Base-by-base conservation (phyloP, 2,888 invertebrate genomes). In the Drosophila trichaetosa region DNA sequence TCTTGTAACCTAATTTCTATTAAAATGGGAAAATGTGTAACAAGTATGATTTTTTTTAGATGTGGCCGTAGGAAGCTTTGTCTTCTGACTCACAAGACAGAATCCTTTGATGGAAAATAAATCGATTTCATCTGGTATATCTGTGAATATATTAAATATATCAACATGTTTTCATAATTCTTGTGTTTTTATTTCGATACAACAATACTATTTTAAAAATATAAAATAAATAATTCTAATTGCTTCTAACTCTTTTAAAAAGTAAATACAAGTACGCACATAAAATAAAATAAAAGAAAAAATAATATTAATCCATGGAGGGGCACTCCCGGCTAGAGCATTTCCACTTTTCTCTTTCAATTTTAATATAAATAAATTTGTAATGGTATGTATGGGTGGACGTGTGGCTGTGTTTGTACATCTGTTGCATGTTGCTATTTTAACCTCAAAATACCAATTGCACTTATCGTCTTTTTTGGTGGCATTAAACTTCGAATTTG, bases 321-420 rank as follows among this genome's bases (percentile, higher is more conserved):
- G n/a, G 21, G 3, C 16, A 51, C 5, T 24, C 7, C 13, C 11
- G 10, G 21, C 11, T 16, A 29, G 10, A 29, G 21, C 24, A 8
- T 49, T 16, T 11, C 11, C 18, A 8, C 24, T 21, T 60, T 71
- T 69, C 59, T 63, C 60, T 81, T 68, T 70, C 56, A 69, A 80
- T 77, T 83, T 66, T 62, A 68, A 67, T 77, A 68, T 36, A 67
- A 74, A 74, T 77, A 52, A 52, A 56, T 70, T 65, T 42, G 31
- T 18, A 29, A 48, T 38, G 6, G 36, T 52, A n/a, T 51, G 18
- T 29, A 36, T 40, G 38, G 38, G 13, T 42, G 52, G 8, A 52
- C 21, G 24, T n/a, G 21, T 40, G 31, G 7, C 6, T 31, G 24
- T 56, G 27, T 48, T 31, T 59, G 18, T 27, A 48, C 53, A 34